Evolutionary conservation across 1,140 invertebrate genomes (phyloP), one percentile per base, ranked within the genome.

Genomic region (Drosophila biarmipes): DNA sequence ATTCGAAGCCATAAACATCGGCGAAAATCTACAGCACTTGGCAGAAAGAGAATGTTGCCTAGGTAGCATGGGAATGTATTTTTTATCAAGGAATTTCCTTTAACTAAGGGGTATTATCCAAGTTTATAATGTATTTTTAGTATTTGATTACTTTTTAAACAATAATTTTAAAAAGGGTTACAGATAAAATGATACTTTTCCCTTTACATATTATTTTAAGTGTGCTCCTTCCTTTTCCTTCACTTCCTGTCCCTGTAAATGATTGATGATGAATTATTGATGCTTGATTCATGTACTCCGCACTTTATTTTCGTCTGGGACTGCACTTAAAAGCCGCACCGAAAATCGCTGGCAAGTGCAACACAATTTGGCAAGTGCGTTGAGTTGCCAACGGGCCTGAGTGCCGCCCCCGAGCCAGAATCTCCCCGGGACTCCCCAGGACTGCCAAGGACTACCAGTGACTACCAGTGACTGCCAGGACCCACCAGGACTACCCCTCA

Each of bases 211-310:
- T n/a, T 8, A 12, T 57, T 42, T 17, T 6, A 10, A n/a, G 38
- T 46, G 42, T 14, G 1, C 7, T 11, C 8, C 12, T 11, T 12
- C 19, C 4, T 29, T 7, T 27, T 6, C n/a, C 7, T 31, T 46
- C 21, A 1, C 15, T 24, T 6, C 35, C 4, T 7, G n/a, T 31
- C n/a, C 12, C 15, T n/a, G 14, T n/a, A 27, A 27, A 75, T 87
- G 82, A 86, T 87, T 87, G 82, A 86, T 86, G 84, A 77, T 82
- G 79, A 79, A 87, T 89, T 84, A 87, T 87, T 87, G 82, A 89
- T 87, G 84, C 52, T 67, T 63, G 73, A 80, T 71, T 78, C 67
- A 86, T 85, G 63, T 56, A 56, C 38, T 24, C 55, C 63, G 63
- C 63, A 63, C 58, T 67, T 63, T 63, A 21, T 78, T 63, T 67